These are phyloP conservation scores for Philaenus spumarius DNA, from an alignment of 1,140 invertebrate species.

Conservation along the genomic window DNA sequence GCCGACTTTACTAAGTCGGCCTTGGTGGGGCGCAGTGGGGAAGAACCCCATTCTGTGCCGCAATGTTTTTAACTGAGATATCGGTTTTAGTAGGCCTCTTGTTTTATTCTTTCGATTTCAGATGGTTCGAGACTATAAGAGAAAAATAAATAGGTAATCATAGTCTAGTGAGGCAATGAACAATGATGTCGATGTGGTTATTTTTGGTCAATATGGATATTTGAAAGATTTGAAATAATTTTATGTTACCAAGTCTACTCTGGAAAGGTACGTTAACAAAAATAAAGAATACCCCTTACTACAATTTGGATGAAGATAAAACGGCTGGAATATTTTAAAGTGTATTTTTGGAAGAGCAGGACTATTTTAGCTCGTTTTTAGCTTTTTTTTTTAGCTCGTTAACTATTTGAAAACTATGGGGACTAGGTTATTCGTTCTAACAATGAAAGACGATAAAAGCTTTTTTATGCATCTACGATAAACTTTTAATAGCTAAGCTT, in stretches of 20 bases:
- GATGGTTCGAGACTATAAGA: not conserved
- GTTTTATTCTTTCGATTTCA: not conserved
- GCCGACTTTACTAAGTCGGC: no score
- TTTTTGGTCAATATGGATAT: not conserved
- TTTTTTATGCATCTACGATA: no score
- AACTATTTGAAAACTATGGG: no score
- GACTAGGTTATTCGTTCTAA: not conserved
- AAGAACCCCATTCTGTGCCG: no score
- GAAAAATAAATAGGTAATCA: not conserved
- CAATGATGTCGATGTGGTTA: not conserved
- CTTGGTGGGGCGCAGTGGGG: no score
- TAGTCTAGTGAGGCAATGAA: not conserved
- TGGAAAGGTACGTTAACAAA: no score
- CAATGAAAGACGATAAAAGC: not conserved
- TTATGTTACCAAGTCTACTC: not conserved
- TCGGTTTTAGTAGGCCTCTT: no score
- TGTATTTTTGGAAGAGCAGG: not conserved
- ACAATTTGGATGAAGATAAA: no score
- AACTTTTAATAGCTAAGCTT: not conserved
- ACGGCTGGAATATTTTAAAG: not conserved
- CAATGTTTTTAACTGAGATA: no score
- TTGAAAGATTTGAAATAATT: not conserved
- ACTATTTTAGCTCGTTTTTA: no score
- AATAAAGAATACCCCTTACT: no score
- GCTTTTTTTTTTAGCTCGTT: no score